Evolutionary conservation across 2,888 invertebrate species (phyloP).

Genomic region (Stratiomys singularior): DNA sequence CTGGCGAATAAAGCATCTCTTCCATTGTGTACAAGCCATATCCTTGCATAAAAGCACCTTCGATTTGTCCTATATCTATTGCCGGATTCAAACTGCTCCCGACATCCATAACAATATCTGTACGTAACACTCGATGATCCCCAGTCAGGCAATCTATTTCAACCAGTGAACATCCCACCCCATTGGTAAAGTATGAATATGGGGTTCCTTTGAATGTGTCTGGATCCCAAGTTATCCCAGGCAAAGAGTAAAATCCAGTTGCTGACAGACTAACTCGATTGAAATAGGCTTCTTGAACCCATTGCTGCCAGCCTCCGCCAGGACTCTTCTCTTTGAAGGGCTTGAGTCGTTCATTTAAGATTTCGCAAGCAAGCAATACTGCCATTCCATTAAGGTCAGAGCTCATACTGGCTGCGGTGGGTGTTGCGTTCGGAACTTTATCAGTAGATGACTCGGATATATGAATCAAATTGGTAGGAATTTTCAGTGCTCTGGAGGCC

Average conservation of each 20-base stretch:
- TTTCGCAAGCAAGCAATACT: slow-evolving; percentile 83
- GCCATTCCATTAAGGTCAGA: slow-evolving; percentile 95
- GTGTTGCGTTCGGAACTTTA: slow-evolving; percentile 90
- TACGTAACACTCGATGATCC: slow-evolving; percentile 87
- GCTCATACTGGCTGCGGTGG: slow-evolving; percentile 89
- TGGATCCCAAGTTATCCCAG: slow-evolving; percentile 78
- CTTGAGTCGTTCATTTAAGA: slow-evolving; percentile 76
- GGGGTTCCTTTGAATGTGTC: slow-evolving; percentile 76
- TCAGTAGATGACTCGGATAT: slow-evolving; percentile 87
- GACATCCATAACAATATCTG: slow-evolving; percentile 97
- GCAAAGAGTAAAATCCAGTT: slow-evolving; percentile 80
- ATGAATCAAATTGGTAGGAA: slow-evolving; percentile 79
- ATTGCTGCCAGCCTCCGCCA: slow-evolving; percentile 83
- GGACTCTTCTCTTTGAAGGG: slow-evolving; percentile 82
- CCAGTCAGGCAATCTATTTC: slow-evolving; percentile 95
- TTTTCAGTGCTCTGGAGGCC: slow-evolving; percentile 77
- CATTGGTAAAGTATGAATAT: slow-evolving; percentile 86
- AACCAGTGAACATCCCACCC: slow-evolving; percentile 87
- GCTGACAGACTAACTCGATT: slow-evolving; percentile 83
- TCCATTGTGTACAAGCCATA: slow-evolving; percentile 93
- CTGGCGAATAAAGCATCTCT: slow-evolving; percentile 87
- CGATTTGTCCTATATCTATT: slow-evolving; percentile 96
- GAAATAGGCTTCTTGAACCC: slow-evolving; percentile 81
- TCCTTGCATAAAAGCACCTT: slow-evolving; percentile 95
- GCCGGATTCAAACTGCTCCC: slow-evolving; percentile 96